Evolutionary conservation across 2,797 vertebrate species (phyloP), one percentile per base, ranked within the genome.

Genomic region (Zenarchopterus dispar): DNA sequence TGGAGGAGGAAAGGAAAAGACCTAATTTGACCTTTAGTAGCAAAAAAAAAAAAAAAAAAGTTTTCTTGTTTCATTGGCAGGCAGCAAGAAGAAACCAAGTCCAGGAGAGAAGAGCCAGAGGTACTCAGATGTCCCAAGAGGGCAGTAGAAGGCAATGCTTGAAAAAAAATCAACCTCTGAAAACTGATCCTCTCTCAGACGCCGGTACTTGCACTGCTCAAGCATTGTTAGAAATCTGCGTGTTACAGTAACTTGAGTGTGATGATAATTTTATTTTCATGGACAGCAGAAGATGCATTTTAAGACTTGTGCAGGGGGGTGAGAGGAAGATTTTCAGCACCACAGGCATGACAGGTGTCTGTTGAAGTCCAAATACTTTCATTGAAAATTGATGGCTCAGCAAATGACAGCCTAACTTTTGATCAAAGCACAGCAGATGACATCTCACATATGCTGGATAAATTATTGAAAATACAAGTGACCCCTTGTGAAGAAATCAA

Each of bases 401-500:
- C 78, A 15, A 76, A 76, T 91, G 90, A 90, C 87, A 88, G 85
- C 78, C 79, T 64, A 59, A 75, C 70, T 77, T 86, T 73, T 91
- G 92, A 93, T 94, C 91, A 93, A 93, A 93, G 91, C 36, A 1
- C 72, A 70, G 68, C 73, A 70, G 86, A 84, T 90, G 92, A 92
- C 91, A 89, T 88, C 86, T 91, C 76, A 92, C 93, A 92, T 92
- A 91, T 93, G 92, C 88, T 61, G 74, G 62, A 93, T 93, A 79
- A 93, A 94, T 92, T 91, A 93, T 94, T 93, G 84, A 93, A 92
- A 85, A 85, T 91, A 90, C 88, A 90, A 92, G 90, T 94, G 92
- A 94, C 93, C 93, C 73, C 85, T 90, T 90, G 83, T 86, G 87
- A 91, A 80, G 87, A 84, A 91, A 88, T 91, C 91, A 90, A 91